Evolutionary conservation across 92 coral and sea anemone genomes (phyloP), one percentile per base, ranked within the genome.

Genomic region (Nematostella vectensis): DNA sequence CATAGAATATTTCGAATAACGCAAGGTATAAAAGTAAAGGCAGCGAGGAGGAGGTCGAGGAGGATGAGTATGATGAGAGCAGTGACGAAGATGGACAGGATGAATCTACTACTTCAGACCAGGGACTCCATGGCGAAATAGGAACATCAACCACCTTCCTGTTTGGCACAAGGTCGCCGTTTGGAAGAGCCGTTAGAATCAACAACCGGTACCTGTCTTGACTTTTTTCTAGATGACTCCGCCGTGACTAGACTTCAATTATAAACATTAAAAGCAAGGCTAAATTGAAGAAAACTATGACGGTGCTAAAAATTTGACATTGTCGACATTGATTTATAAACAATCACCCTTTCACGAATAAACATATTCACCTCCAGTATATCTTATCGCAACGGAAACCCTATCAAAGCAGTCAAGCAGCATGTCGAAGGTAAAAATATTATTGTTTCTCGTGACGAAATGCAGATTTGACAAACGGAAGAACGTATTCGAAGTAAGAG

Each of bases 41-140:
- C 47, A 47, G 58, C 47, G 65, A 54, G 47, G 58, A 55, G 27
- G 40, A 33, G 40, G 40, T 6, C 15, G 40, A 33, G 15, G 40
- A 15, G 15, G 8, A 6, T 6, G 40, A 66, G 47, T 71, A 48
- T 29, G 79, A 64, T 65, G 60, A 55, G 50, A 65, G 77, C 60
- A 76, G 83, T 55, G 80, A 66, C 72, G 71, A 78, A 40, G 79
- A 70, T 31, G 72, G 62, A 37, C 42, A 78, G 48, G 79, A 70
- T 31, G 72, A 69, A 37, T 40, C 54, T 37, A 48, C 61, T 61
- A 36, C 51, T 57, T 6, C 15, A 15, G 62, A 61, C 6, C 58
- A 50, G 33, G 45, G 57, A 36, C 58, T 52, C 36, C 66, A 61
- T 56, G 83, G 63, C 47, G 77, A 69, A 54, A 44, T 76, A 47